These are phyloP conservation scores for Melanostoma mellinum DNA, from an alignment of 2,888 invertebrate species.

Conservation along the genomic window DNA sequence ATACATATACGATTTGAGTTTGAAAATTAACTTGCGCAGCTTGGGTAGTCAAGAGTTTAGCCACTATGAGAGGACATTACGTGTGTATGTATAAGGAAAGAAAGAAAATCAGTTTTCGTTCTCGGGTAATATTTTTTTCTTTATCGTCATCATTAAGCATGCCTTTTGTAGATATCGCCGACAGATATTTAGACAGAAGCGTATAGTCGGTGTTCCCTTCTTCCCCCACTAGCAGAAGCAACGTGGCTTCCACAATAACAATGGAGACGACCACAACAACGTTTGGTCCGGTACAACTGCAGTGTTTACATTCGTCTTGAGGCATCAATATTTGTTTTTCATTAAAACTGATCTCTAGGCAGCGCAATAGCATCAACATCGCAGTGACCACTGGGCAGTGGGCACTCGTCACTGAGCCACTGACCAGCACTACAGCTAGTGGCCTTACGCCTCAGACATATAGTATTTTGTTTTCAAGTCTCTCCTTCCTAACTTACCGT, in stretches of 20 bases:
- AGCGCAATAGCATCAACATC: slow-evolving; percentile 51
- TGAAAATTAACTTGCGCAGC: neutral
- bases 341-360: slow-evolving; percentile 70
- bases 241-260: slow-evolving; percentile 10
- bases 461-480: neutral
- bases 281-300: slow-evolving; percentile 55
- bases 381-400: slow-evolving; percentile 26
- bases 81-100: neutral
- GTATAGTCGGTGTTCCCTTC: slow-evolving; percentile 1
- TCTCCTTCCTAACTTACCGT: neutral
- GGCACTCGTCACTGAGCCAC: slow-evolving; percentile 21
- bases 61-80: neutral
- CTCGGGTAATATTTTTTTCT: slow-evolving; percentile 36
- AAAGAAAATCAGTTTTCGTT: slow-evolving; percentile 46
- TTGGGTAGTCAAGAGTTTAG: too few species aligned
- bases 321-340: slow-evolving; percentile 72
- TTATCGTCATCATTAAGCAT: slow-evolving; percentile 23
- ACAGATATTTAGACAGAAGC: slow-evolving; percentile 37
- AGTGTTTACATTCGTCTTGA: slow-evolving; percentile 71
- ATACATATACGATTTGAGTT: slow-evolving; percentile 27
- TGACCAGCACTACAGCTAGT: slow-evolving; percentile 31
- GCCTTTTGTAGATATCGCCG: slow-evolving; percentile 60
- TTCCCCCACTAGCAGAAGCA: slow-evolving; percentile 32
- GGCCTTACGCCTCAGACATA: neutral
- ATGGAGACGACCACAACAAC: slow-evolving; percentile 3